These are phyloP conservation scores for Pimpla rufipes DNA, from an alignment of 2,888 invertebrate species.

Conservation along the genomic window DNA sequence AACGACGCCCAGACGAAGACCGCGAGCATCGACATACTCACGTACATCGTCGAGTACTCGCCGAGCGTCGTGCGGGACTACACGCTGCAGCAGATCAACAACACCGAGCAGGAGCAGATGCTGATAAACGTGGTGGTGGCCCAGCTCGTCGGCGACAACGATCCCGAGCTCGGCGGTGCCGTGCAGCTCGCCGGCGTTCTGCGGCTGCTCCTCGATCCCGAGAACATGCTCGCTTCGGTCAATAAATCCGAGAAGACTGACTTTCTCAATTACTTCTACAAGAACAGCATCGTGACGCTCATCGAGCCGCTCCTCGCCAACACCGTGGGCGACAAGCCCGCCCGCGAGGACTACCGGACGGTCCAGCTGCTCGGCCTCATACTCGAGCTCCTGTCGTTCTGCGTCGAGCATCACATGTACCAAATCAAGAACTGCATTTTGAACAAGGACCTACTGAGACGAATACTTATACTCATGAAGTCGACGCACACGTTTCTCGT, in stretches of 20 bases:
- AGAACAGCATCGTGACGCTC: conserved; percentile 98
- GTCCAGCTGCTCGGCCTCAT: conserved; percentile 98
- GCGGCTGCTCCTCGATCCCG: conserved; percentile 97
- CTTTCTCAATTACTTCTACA: conserved; percentile 99
- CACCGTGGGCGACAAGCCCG: conserved; percentile 95
- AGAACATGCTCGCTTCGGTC: conserved; percentile 97
- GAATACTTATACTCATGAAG: conserved; percentile 98
- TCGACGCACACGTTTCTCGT: conserved; percentile 99
- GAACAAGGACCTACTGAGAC: conserved; percentile 97
- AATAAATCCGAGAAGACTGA: conserved; percentile 99
- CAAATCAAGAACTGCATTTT: conserved; percentile 99
- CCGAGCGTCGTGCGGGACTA: conserved; percentile 99
- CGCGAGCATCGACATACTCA: conserved; percentile 98
- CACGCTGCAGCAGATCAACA: conserved; percentile 96
- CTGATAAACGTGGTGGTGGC: conserved; percentile 98
- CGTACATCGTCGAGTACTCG: conserved; percentile 99
- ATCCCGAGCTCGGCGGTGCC: conserved; percentile 98
- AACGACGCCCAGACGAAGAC: conserved; percentile 98
- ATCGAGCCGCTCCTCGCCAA: conserved; percentile 98
- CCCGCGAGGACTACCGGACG: conserved; percentile 97
- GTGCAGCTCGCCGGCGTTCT: conserved; percentile 98
- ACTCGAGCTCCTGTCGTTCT: conserved; percentile 98
- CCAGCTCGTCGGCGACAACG: conserved; percentile 98
- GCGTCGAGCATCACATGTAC: conserved; percentile 99
- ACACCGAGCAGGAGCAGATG: conserved; percentile 97